phyloP scores from a whole-genome alignment of 2,797 vertebrate species.

The Somateria mollissima region DNA sequence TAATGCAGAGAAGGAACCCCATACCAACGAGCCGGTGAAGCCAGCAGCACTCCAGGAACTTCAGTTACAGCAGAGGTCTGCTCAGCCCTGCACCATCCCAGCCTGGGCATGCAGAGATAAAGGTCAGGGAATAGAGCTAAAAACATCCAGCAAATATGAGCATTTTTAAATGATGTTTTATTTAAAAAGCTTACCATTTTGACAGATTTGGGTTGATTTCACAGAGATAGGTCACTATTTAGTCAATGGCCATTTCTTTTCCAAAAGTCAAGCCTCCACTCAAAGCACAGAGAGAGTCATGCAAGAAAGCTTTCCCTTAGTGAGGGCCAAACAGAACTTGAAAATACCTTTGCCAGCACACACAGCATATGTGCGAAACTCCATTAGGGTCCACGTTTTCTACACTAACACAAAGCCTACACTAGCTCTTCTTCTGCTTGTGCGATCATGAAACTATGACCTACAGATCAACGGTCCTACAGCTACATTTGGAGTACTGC shows the following conservation, averaged over 20 bases:
- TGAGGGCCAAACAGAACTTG: neutral
- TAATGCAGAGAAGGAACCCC: neutral
- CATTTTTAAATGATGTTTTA: neutral
- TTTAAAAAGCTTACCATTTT: slow-evolving; percentile 22
- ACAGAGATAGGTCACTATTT: slow-evolving; percentile 8
- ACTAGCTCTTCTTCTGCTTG: neutral
- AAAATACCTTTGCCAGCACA: slow-evolving; percentile 35
- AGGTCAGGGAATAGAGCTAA: neutral
- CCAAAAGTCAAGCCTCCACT: slow-evolving; percentile 38
- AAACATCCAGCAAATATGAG: neutral
- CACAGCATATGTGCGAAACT: neutral
- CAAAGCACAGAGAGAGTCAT: slow-evolving; percentile 23
- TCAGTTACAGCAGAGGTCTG: slow-evolving; percentile 1
- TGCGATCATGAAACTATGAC: neutral
- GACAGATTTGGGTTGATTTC: slow-evolving; percentile 52
- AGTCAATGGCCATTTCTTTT: slow-evolving; percentile 36
- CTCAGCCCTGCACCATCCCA: neutral
- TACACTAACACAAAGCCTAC: slow-evolving; percentile 6
- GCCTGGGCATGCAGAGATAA: slow-evolving; percentile 19
- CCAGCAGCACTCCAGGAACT: neutral
- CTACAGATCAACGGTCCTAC: slow-evolving; percentile 16
- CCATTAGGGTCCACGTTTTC: slow-evolving; percentile 14
- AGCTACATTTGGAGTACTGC: neutral
- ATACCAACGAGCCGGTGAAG: accelerated
- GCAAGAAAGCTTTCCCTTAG: slow-evolving; percentile 33